Evolutionary conservation across 2,888 invertebrate species (phyloP).

Genomic region (Calameuta idolon): DNA sequence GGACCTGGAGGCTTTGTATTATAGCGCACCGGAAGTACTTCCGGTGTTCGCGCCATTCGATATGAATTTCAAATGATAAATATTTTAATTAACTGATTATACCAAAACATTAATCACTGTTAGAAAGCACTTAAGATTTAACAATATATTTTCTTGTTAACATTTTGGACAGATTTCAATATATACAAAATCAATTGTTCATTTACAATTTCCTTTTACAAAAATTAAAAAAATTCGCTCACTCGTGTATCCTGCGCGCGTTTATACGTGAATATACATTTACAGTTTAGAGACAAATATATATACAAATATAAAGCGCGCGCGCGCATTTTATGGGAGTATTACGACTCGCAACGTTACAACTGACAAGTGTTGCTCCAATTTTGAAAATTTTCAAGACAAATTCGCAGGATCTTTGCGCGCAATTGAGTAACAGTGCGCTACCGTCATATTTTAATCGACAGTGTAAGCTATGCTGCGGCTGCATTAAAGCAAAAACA

Average conservation of each 20-base stretch:
- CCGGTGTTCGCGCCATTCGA: background rate
- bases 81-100: background rate
- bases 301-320: background rate
- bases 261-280: background rate
- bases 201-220: conserved; percentile 39
- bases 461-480: background rate
- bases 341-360: background rate
- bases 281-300: background rate
- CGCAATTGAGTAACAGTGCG: background rate
- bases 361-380: background rate
- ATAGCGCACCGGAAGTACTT: background rate
- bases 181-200: conserved; percentile 43
- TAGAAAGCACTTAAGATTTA: background rate
- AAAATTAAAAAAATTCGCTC: conserved; percentile 33
- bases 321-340: background rate
- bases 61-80: background rate
- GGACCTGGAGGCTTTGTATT: background rate
- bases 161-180: conserved; percentile 36
- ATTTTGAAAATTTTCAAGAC: background rate
- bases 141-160: conserved; percentile 10
- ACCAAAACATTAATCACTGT: background rate
- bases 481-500: background rate
- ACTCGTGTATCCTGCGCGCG: conserved; percentile 5
- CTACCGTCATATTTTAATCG: background rate
- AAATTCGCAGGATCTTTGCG: background rate